Evolutionary conservation across 2,888 invertebrate species (phyloP), one percentile per base, ranked within the genome.

Genomic region (Automeris io): DNA sequence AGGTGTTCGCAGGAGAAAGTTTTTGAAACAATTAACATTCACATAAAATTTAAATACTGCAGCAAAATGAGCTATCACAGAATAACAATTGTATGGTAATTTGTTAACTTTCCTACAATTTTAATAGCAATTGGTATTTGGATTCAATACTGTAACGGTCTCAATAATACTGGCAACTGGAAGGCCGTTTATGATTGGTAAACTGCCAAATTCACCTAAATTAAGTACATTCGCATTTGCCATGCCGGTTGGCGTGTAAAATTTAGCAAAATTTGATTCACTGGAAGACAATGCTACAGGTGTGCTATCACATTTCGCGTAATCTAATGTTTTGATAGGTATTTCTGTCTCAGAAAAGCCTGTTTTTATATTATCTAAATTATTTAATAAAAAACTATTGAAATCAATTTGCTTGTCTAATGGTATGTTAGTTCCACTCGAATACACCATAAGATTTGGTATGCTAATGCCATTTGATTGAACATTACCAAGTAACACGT

Each of bases 151-250:
- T 0, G 60, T 54, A 0, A 67, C 53, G 2, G 61, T 57, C 41
- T 71, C 71, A 0, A 63, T 57, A n/a, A 67, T 49, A 12, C 61
- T 56, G 39, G 61, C 56, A 5, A 69, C 52, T 49, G 70, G 70
- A 43, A 68, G 43, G 1, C 70, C 69, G 40, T 61, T 67, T 1
- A 60, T 46, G n/a, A 61, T 45, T 35, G 70, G 66, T 33, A 67
- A 43, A 37, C 45, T 54, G 8, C 51, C 54, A 41, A 60, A 46
- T 11, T 54, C 47, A n/a, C 54, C 57, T 22, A 58, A 47, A 37
- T 49, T 52, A 1, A 59, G 39, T 1, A 50, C 40, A 19, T 51
- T 54, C 8, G 37, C 5, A n/a, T 35, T 36, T 5, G 37, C 22
- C 9, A 37, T 7, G 2, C 11, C 18, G 5, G 9, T 13, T 11